phyloP scores from a whole-genome alignment of 1,140 invertebrate genomes.

The Zaprionus tsacasi region DNA sequence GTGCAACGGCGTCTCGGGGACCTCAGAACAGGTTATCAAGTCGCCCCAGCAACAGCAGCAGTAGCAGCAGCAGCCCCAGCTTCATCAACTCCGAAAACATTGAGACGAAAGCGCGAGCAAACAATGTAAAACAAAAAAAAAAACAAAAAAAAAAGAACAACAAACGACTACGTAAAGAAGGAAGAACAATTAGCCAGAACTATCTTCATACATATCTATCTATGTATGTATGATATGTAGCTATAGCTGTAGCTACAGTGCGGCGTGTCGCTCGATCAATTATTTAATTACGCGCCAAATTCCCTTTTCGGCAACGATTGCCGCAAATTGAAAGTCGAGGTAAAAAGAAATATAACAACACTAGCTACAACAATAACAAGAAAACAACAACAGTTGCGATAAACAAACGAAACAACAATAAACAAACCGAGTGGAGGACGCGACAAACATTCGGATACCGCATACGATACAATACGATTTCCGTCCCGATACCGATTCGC shows the following conservation, averaged over 20 bases:
- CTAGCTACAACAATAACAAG: slow-evolving; percentile 10
- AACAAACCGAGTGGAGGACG: slow-evolving; percentile 43
- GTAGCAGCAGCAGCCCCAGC: neutral
- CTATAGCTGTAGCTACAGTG: neutral
- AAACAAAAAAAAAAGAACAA: slow-evolving; percentile 36
- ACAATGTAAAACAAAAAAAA: slow-evolving; percentile 26
- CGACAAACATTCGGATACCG: neutral
- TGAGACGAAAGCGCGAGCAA: slow-evolving; percentile 7
- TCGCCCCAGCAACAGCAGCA: slow-evolving; percentile 48
- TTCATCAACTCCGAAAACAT: slow-evolving; percentile 21
- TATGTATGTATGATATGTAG: neutral
- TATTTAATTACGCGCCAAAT: slow-evolving; percentile 76
- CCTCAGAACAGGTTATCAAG: slow-evolving; percentile 77
- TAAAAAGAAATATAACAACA: slow-evolving; percentile 44
- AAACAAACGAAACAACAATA: slow-evolving; percentile 32
- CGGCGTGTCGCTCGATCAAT: slow-evolving; percentile 66
- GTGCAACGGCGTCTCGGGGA: slow-evolving; percentile 62
- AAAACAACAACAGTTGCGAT: slow-evolving; percentile 16
- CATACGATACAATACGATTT: neutral
- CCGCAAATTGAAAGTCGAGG: slow-evolving; percentile 74
- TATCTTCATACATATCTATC: slow-evolving; percentile 8
- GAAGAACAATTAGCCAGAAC: neutral
- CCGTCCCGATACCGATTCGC: neutral
- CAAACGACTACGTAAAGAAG: slow-evolving; percentile 7
- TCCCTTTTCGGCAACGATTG: slow-evolving; percentile 52